These are phyloP conservation scores for Colossoma macropomum DNA, from an alignment of 2,113 vertebrate species.

Conservation along the genomic window DNA sequence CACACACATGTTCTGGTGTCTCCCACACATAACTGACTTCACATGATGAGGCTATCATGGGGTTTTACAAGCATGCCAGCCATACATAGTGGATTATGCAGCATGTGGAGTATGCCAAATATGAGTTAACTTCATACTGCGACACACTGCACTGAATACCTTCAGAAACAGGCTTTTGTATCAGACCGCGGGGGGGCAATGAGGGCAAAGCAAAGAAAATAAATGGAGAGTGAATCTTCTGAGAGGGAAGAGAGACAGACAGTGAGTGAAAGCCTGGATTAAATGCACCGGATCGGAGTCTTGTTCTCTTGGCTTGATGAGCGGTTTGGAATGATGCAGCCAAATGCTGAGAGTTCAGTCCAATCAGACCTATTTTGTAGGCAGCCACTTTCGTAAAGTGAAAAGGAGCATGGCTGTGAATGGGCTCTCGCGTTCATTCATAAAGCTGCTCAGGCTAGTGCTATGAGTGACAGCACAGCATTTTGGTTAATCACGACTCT, in stretches of 20 bases:
- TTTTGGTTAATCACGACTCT: slow-evolving; percentile 77
- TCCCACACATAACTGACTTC: neutral
- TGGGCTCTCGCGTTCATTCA: slow-evolving; percentile 66
- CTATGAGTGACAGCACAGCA: slow-evolving; percentile 67
- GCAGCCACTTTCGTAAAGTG: slow-evolving; percentile 65
- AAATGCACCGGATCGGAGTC: slow-evolving; percentile 37
- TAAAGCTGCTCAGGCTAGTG: slow-evolving; percentile 55
- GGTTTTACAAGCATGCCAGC: neutral
- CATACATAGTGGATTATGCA: neutral
- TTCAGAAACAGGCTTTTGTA: neutral
- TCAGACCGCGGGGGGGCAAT: neutral
- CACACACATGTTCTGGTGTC: neutral
- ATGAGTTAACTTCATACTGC: neutral
- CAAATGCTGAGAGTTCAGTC: slow-evolving; percentile 47
- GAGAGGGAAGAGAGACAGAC: neutral
- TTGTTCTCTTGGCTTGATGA: slow-evolving; percentile 39
- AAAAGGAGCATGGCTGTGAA: slow-evolving; percentile 59
- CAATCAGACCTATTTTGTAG: slow-evolving; percentile 71
- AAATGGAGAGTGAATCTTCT: neutral
- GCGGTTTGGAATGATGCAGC: slow-evolving; percentile 12
- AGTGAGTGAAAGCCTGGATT: slow-evolving; percentile 16
- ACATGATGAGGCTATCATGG: neutral
- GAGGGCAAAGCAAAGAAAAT: slow-evolving; percentile 1
- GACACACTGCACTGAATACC: neutral
- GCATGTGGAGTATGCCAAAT: neutral